Evolutionary conservation across 2,888 invertebrate genomes (phyloP).

Genomic region (Hartigia nigra): DNA sequence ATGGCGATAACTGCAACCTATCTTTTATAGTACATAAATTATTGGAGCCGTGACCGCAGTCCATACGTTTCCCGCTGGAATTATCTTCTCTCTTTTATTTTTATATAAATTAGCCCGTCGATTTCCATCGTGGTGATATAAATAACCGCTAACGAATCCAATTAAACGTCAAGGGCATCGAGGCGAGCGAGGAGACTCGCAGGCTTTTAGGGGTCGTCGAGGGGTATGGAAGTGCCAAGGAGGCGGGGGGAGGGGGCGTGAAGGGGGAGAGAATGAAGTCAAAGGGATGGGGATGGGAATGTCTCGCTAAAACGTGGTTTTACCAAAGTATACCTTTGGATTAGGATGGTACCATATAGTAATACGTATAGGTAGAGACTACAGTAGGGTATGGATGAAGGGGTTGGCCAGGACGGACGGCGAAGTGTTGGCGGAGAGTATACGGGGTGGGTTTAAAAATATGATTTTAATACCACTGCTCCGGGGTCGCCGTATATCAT

Average conservation of each 20-base stretch:
- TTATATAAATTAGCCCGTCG: slow-evolving; percentile 5
- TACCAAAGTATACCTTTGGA: not conserved
- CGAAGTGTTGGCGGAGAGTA: not conserved
- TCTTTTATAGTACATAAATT: not conserved
- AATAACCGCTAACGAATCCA: slow-evolving; percentile 53
- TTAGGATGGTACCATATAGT: not conserved
- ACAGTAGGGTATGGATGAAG: too few relatives aligned
- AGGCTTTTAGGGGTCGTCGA: not conserved
- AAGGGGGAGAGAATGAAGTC: not conserved
- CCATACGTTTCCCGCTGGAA: not conserved
- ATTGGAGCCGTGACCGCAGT: not conserved
- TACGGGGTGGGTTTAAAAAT: slow-evolving; percentile 54
- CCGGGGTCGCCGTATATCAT: slow-evolving; percentile 59
- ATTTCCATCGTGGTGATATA: slow-evolving; percentile 29
- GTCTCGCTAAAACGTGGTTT: not conserved
- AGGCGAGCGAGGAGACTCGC: slow-evolving; percentile 27
- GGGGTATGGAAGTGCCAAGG: not conserved
- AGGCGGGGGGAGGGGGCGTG: not conserved
- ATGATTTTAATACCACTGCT: slow-evolving; percentile 64
- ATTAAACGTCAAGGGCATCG: slow-evolving; percentile 48
- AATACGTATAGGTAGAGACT: not conserved
- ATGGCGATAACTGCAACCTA: not conserved
- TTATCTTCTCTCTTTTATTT: not conserved
- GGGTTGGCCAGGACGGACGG: not conserved
- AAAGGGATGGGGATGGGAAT: slow-evolving; percentile 25